Base-by-base conservation (phyloP, 2,797 vertebrate species). In the Paguma larvata region DNA sequence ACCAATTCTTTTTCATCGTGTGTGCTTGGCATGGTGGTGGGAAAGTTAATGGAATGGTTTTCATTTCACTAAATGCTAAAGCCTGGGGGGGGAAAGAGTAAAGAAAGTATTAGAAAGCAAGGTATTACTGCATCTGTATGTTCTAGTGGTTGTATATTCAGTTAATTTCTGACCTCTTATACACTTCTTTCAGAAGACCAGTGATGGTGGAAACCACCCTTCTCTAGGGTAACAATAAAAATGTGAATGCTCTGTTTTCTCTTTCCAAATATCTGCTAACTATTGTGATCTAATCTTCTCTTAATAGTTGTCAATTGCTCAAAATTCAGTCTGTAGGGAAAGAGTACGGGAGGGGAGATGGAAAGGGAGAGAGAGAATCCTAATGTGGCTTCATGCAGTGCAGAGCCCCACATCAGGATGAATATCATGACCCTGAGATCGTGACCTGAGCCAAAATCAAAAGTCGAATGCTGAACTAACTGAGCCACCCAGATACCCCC, bases 81-180 rank as follows among this genome's bases (percentile, higher is more conserved):
- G 85, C 44, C 1, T 48, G 30, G 3, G 12, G 25, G 63, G 32
- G 2, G 25, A 53, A 30, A 59, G 51, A 9, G 2, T 3, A 70
- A 70, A 72, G 21, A 85, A 85, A 41, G 51, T 16, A 85, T 34
- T 80, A 95, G 34, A 89, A 92, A 68, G 46, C 46, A 89, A 67
- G 21, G 0, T 75, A 75, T 82, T 51, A 34, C 41, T 34, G 23
- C 46, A 46, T 56, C 19, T 92, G 2, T 25, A 77, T 84, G 68
- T 68, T 68, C 7, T 30, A 14, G 15, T 6, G 21, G 72, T 3
- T 89, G 9, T 56, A 44, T 75, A 27, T 84, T 77, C 38, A 9
- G 1, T 48, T 51, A 63, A 67, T 56, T 63, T 85, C 14, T 90
- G 7, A 63, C 32, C 10, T 90, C 38, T 25, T 78, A 0, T 41